Conservation (phyloP, 2,888 invertebrate species). For the Tricholauxania praeusta region DNA sequence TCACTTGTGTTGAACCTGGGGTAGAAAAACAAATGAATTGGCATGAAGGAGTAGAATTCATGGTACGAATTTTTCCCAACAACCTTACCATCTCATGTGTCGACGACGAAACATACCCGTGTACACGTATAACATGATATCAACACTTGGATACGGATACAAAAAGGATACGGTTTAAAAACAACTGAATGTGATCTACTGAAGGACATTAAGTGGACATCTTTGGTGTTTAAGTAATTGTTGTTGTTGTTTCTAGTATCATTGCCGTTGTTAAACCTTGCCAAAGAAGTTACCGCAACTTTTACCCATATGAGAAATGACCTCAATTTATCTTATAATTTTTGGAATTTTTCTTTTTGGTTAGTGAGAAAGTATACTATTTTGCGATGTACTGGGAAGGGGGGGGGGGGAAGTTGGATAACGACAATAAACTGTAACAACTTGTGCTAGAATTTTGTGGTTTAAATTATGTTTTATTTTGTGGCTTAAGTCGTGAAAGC, state of each 20-base stretch:
- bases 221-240: slow-evolving; percentile 21
- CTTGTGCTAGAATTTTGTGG: slow-evolving; percentile 36
- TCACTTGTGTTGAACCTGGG: neutral
- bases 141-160: slow-evolving; percentile 3
- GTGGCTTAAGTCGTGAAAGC: slow-evolving; percentile 33
- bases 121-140: neutral
- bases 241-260: slow-evolving; percentile 14
- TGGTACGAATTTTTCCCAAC: neutral
- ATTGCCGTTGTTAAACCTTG: slow-evolving; percentile 54
- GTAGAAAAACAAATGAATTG: neutral
- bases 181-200: slow-evolving; percentile 50
- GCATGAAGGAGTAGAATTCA: neutral
- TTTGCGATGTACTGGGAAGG: neutral
- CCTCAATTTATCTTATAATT: slow-evolving; percentile 66
- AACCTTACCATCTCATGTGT: slow-evolving; percentile 1
- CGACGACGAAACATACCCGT: neutral
- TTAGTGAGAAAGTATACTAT: neutral
- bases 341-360: slow-evolving; percentile 28
- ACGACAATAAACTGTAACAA: slow-evolving; percentile 33
- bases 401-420: slow-evolving; percentile 20
- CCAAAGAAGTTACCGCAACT: slow-evolving; percentile 57
- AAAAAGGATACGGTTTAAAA: slow-evolving; percentile 59
- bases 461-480: slow-evolving; percentile 51
- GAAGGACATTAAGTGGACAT: slow-evolving; percentile 56
- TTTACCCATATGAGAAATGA: slow-evolving; percentile 60